phyloP scores from a whole-genome alignment of 2,888 invertebrate species.

The Xylocampa areola region DNA sequence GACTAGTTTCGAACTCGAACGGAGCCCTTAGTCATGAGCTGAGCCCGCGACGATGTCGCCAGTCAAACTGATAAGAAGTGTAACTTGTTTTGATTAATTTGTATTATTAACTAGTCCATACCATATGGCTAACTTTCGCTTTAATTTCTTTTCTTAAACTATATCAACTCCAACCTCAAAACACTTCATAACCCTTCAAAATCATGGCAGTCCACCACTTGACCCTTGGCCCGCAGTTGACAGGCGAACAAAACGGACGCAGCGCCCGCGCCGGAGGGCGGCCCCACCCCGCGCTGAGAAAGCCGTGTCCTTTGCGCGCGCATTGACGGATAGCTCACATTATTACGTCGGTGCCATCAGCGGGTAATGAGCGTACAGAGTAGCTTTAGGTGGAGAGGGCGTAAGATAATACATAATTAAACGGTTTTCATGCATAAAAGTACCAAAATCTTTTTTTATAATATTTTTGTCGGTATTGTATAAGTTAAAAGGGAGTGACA shows the following conservation, averaged over 20 bases:
- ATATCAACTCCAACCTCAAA: conserved; percentile 30
- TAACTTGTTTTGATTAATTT: no score
- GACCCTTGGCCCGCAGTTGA: conserved; percentile 65
- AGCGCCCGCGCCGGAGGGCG: conserved; percentile 60
- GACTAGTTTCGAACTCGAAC: no score
- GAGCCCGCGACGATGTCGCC: no score
- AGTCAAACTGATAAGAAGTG: no score
- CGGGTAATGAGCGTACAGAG: conserved; percentile 75
- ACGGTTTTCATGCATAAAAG: no score
- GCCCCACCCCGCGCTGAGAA: conserved; percentile 73
- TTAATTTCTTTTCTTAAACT: conserved; percentile 12
- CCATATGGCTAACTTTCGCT: no score
- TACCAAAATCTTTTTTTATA: no score
- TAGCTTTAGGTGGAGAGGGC: conserved; percentile 36
- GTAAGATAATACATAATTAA: background rate
- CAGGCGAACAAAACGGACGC: conserved; percentile 69
- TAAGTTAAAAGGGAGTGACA: no score
- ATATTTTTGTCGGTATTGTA: no score
- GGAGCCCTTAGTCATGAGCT: no score
- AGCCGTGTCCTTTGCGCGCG: conserved; percentile 81
- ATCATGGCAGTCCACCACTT: conserved; percentile 47
- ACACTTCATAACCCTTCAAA: conserved; percentile 36
- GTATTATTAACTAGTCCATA: no score
- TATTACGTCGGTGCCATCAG: conserved; percentile 79
- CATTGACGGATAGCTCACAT: conserved; percentile 82